phyloP scores from a whole-genome alignment of 2,113 vertebrate species.

The Gulo gulo region DNA sequence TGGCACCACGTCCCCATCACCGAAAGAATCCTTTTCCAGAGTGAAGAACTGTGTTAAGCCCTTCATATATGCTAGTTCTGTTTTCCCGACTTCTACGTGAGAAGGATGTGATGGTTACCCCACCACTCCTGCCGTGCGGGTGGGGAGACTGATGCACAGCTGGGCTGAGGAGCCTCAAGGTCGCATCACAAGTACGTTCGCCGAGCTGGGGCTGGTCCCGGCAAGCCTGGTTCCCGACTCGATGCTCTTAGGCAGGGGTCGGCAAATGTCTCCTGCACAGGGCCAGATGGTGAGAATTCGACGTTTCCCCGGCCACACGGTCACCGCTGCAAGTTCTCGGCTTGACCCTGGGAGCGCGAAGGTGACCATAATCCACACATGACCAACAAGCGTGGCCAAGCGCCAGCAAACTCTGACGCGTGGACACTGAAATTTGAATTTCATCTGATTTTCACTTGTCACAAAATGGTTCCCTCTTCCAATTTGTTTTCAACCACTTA shows the following conservation, averaged over 20 bases:
- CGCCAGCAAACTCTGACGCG: background rate
- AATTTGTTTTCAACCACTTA: background rate
- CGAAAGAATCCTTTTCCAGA: rapidly evolving
- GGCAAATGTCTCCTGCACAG: rapidly evolving
- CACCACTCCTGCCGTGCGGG: background rate
- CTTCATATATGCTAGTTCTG: background rate
- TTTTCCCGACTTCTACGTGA: no score
- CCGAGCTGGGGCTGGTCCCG: rapidly evolving
- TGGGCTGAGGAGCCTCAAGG: background rate
- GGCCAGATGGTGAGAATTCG: background rate
- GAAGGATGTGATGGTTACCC: rapidly evolving
- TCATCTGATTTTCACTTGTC: background rate
- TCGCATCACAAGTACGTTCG: rapidly evolving
- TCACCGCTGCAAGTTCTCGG: background rate
- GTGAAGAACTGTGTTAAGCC: background rate
- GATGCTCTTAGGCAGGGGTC: background rate
- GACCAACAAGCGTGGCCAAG: background rate
- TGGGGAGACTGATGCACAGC: background rate
- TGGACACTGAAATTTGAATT: background rate
- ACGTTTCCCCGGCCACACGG: background rate
- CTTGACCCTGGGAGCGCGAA: rapidly evolving
- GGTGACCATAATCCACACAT: background rate
- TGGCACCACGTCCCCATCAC: background rate
- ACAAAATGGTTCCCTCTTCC: background rate
- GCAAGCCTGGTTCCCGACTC: background rate